Evolutionary conservation across 2,888 invertebrate species (phyloP), one percentile per base, ranked within the genome.

Genomic region (Pyrochroa serraticornis): DNA sequence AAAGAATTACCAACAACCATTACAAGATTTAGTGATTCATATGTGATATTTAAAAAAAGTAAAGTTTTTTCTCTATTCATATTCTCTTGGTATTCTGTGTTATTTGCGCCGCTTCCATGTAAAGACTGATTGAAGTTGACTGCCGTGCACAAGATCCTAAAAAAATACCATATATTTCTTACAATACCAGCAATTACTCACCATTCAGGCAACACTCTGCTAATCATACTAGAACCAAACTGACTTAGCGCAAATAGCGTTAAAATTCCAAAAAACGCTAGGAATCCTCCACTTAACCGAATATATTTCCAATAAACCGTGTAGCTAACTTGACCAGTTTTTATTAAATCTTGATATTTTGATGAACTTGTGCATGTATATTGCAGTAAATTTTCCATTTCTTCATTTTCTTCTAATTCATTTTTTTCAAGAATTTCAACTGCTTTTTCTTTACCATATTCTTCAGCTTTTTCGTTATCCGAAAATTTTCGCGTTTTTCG

Each of bases 401-500:
- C 65, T 43, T 48, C 50, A 9, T 49, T 12, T 7, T 55, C 51
- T 5, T 67, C 59, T 1, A 61, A 58, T n/a, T 54, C 66, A 9
- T 63, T 58, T 10, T 57, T 52, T 0, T 51, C 42, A 38, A 44
- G 22, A 12, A 38, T 44, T 36, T 58, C 42, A 37, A 44, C n/a
- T n/a, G n/a, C 41, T 7, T 36, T 22, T 43, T 45, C 47, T 10
- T 22, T 3, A 8, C n/a, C n/a, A n/a, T n/a, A n/a, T n/a, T n/a
- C n/a, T n/a, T n/a, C n/a, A n/a, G n/a, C n/a, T n/a, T n/a, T 30
- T 30, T 14, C 14, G 10, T 31, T 6, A 3, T 5, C 69, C 36
- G 44, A 13, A 6, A 72, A 85, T 5, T 85, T 85, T 53, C 85
- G 84, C 1, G 92, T 77, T 1, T 88, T 85, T 13, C 87, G 84